These are phyloP conservation scores for Thryonomys swinderianus DNA, from an alignment of 2,113 vertebrate species.

Conservation along the genomic window DNA sequence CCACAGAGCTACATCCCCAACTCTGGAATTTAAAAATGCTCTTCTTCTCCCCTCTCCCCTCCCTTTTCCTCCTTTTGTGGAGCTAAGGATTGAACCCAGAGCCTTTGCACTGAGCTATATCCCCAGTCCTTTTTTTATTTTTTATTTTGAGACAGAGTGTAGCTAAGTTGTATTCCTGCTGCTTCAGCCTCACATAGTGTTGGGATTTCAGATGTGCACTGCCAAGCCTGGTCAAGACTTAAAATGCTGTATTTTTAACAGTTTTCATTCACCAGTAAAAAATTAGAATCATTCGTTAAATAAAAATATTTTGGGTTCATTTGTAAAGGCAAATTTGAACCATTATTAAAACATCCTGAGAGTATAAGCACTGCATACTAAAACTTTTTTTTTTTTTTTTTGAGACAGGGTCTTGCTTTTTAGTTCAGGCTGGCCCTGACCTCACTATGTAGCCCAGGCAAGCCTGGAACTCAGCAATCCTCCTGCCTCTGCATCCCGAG, in stretches of 20 bases:
- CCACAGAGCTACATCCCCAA: background rate
- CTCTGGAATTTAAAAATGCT: background rate
- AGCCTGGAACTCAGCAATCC: no score
- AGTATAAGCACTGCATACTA: background rate
- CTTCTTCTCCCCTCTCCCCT: no score
- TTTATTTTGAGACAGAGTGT: background rate
- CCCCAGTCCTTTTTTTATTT: background rate
- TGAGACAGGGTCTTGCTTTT: no score
- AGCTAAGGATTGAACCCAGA: background rate
- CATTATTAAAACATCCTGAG: background rate
- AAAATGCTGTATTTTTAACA: conserved; percentile 1
- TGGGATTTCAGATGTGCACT: background rate
- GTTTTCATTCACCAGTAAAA: background rate
- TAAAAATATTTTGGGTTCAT: conserved; percentile 6
- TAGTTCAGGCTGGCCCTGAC: no score
- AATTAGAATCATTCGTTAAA: conserved; percentile 30
- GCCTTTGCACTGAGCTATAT: background rate
- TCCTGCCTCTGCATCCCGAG: no score
- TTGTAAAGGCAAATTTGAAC: conserved; percentile 36
- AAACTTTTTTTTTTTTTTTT: no score
- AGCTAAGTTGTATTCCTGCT: background rate
- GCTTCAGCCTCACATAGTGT: background rate
- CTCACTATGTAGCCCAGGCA: no score
- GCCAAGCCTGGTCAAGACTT: background rate
- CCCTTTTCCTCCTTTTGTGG: background rate